Conservation (phyloP, 1,140 invertebrate genomes). For the Macrobrachium rosenbergii region DNA sequence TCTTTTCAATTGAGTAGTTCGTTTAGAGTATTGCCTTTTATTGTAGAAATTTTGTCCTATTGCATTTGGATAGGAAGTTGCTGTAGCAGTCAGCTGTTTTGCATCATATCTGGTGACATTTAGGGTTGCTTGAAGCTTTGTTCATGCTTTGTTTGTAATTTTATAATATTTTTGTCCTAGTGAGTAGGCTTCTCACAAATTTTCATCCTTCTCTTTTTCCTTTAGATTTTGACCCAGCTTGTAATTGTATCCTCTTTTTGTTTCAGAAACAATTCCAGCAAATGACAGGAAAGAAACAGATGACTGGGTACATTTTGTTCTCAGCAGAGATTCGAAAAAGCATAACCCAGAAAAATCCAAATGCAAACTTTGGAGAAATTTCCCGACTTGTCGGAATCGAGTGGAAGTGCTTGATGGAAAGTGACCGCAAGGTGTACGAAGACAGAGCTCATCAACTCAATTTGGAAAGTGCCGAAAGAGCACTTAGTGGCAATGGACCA, state of each 20-base stretch:
- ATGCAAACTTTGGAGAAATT: conserved; percentile 96
- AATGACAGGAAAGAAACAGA: conserved; percentile 83
- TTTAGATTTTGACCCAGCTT: no score
- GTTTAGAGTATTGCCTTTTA: no score
- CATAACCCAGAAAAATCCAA: conserved; percentile 91
- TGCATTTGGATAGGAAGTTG: no score
- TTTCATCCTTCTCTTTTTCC: no score
- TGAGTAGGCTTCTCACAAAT: no score
- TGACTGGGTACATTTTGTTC: conserved; percentile 98
- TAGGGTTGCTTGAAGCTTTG: no score
- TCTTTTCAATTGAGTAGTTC: no score
- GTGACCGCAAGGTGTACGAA: conserved; percentile 94
- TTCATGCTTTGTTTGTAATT: no score
- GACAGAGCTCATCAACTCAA: conserved; percentile 89
- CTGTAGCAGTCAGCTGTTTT: no score
- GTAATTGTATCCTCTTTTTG: neutral
- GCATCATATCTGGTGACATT: no score
- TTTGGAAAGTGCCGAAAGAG: conserved; percentile 75
- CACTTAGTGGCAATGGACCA: conserved; percentile 60
- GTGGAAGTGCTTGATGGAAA: conserved; percentile 91
- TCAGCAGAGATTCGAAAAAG: conserved; percentile 94
- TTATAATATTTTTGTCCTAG: no score
- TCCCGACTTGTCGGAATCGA: conserved; percentile 91
- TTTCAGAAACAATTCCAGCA: conserved; percentile 69
- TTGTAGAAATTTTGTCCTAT: no score